Conservation (phyloP, 2,113 vertebrate species). For the Sisor rabdophorus region DNA sequence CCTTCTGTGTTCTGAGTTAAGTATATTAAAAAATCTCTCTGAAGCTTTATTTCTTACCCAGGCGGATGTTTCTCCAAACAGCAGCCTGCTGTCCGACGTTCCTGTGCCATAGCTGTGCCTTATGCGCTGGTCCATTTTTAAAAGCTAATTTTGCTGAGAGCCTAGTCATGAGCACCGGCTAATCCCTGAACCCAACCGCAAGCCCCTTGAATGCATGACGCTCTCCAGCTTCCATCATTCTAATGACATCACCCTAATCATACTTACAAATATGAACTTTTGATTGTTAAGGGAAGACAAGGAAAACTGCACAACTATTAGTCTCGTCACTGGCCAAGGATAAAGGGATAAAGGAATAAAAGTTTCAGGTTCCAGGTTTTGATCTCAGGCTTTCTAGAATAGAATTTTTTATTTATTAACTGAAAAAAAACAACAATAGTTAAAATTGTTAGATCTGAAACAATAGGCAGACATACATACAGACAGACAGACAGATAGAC, state of each 20-base stretch:
- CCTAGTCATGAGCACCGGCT: conserved; percentile 45
- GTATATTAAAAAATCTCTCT: not conserved
- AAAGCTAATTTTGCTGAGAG: conserved; percentile 33
- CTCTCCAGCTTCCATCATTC: conserved; percentile 9
- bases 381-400: too few relatives aligned
- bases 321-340: too few relatives aligned
- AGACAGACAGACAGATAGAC: too few relatives aligned
- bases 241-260: not conserved
- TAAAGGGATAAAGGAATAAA: too few relatives aligned
- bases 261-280: not conserved
- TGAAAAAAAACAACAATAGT: too few relatives aligned
- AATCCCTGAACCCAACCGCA: conserved; percentile 24
- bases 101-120: conserved; percentile 81
- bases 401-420: too few relatives aligned
- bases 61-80: conserved; percentile 87
- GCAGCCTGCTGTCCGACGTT: conserved; percentile 81
- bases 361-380: too few relatives aligned
- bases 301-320: too few relatives aligned
- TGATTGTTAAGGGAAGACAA: not conserved
- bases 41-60: conserved; percentile 65
- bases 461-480: too few relatives aligned
- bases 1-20: not conserved
- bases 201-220: conserved; percentile 37
- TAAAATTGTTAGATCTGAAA: too few relatives aligned
- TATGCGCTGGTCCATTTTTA: conserved; percentile 81